Evolutionary conservation across 1,140 invertebrate genomes (phyloP).

Genomic region (Drosophila sturtevanti): DNA sequence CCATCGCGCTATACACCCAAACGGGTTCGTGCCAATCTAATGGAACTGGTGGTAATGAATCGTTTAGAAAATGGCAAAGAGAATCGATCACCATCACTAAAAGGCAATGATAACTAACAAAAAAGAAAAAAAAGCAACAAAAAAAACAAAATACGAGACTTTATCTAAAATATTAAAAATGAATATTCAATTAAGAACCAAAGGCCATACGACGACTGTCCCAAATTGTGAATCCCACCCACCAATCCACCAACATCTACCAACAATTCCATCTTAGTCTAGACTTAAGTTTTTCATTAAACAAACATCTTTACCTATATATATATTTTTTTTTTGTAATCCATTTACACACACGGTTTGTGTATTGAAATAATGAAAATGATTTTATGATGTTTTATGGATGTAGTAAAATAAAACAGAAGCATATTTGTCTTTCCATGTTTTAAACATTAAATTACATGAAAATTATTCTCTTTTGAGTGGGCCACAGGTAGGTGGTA

Average conservation of each 20-base stretch:
- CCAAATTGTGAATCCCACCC: background rate
- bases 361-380: constrained; percentile 13
- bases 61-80: constrained; percentile 57
- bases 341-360: background rate
- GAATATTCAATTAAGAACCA: constrained; percentile 28
- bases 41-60: constrained; percentile 70
- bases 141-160: constrained; percentile 28
- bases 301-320: background rate
- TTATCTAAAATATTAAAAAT: constrained; percentile 28
- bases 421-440: constrained; percentile 73
- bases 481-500: background rate
- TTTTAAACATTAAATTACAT: constrained; percentile 60
- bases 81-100: constrained; percentile 56
- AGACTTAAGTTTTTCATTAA: background rate
- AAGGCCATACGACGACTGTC: constrained; percentile 36
- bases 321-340: background rate
- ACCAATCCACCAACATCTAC: background rate
- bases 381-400: constrained; percentile 25
- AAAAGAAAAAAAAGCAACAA: no score
- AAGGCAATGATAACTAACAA: no score
- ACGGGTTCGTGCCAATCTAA: constrained; percentile 57
- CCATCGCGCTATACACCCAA: constrained; percentile 52
- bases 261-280: background rate
- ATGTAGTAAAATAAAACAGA: constrained; percentile 41
- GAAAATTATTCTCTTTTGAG: constrained; percentile 16